A percentile compares a stretch with the other conserved stretches of the same genome.
Evolutionary conservation across 2,888 invertebrate species (phyloP).

Genomic region (Drosophila vallismaia): DNA sequence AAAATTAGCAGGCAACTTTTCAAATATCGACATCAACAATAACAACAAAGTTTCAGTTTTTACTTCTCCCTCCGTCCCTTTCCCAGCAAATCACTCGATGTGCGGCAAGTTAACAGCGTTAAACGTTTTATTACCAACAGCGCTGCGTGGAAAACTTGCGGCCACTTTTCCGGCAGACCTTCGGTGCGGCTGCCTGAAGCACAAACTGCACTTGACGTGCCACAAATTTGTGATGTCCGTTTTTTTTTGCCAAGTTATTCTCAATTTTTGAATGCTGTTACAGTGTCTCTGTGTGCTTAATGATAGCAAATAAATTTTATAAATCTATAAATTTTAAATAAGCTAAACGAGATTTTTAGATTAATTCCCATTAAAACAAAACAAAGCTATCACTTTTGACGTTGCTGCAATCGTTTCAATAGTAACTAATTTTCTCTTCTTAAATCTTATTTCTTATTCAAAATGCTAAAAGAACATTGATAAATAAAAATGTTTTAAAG

Average conservation of each 20-base stretch:
- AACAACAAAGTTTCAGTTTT: slow-evolving; percentile 53
- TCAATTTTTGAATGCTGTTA: background rate
- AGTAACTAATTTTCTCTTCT: too few species aligned
- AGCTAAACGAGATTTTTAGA: too few species aligned
- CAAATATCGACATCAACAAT: slow-evolving; percentile 70
- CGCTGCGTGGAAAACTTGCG: slow-evolving; percentile 28
- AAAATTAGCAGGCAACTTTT: slow-evolving; percentile 72
- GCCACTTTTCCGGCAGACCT: slow-evolving; percentile 19
- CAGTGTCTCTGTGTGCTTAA: background rate
- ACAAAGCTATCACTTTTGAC: too few species aligned
- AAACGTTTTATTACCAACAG: slow-evolving; percentile 59
- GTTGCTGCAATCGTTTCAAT: too few species aligned
- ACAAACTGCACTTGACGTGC: slow-evolving; percentile 42
- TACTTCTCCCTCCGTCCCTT: background rate
- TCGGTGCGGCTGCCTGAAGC: slow-evolving; percentile 17
- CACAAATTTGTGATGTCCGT: background rate
- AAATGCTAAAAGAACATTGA: too few species aligned
- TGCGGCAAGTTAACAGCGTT: slow-evolving; percentile 43
- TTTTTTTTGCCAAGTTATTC: background rate
- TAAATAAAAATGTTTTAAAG: too few species aligned
- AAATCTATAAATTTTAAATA: background rate
- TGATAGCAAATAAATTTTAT: background rate
- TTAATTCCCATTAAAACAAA: too few species aligned
- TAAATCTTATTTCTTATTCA: too few species aligned
- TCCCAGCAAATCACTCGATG: slow-evolving; percentile 20